Percentiles rank a stretch among this genome's conserved stretches.
Conservation (phyloP, 1,140 invertebrate species). For the Copidosoma floridanum region DNA sequence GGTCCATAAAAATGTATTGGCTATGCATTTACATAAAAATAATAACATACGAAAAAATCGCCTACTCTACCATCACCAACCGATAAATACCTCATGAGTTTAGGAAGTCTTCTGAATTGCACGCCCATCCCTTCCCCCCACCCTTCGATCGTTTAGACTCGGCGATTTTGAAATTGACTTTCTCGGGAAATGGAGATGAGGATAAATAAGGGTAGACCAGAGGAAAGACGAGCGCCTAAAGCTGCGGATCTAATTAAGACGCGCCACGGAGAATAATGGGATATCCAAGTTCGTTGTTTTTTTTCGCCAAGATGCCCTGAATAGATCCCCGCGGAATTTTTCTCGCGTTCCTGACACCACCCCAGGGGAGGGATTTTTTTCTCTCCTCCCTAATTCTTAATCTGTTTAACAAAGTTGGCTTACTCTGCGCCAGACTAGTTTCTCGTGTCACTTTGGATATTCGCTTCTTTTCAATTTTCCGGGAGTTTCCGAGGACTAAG, state of each 20-base stretch:
- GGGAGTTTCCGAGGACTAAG: background rate
- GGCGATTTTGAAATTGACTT: too few relatives aligned
- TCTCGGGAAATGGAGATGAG: background rate
- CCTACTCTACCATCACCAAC: too few relatives aligned
- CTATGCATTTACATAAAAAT: too few relatives aligned
- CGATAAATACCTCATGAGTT: slow-evolving; percentile 33
- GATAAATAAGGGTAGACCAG: too few relatives aligned
- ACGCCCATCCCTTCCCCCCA: too few relatives aligned
- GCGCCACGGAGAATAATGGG: slow-evolving; percentile 10
- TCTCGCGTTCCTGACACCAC: background rate
- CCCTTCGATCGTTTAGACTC: too few relatives aligned
- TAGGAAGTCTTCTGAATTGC: slow-evolving; percentile 32
- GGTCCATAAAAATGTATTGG: too few relatives aligned
- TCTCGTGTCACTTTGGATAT: background rate
- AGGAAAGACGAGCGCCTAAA: background rate
- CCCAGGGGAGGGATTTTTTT: background rate
- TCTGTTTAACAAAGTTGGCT: background rate
- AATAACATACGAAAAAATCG: too few relatives aligned
- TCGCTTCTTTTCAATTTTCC: background rate
- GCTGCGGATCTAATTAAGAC: slow-evolving; percentile 14
- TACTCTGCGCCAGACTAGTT: too few relatives aligned
- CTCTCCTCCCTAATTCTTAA: background rate
- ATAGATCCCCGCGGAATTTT: slow-evolving; percentile 7
- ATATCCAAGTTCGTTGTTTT: too few relatives aligned
- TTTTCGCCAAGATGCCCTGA: slow-evolving; percentile 1